Base-by-base conservation (phyloP, 2,888 invertebrate species). In the Frankliniella fusca region DNA sequence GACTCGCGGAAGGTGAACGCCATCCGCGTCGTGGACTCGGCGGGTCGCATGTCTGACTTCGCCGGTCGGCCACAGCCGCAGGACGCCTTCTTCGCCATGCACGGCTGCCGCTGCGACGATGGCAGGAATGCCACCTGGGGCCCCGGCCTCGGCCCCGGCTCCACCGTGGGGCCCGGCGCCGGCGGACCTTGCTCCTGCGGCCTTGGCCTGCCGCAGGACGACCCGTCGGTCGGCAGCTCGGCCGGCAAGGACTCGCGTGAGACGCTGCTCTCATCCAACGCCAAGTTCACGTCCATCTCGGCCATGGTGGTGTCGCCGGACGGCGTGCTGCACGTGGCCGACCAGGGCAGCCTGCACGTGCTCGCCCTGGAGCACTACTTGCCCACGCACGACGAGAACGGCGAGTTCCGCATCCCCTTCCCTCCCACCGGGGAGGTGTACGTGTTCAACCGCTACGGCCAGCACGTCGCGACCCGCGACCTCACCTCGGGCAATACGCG, bases 281-380 rank as follows among this genome's bases (percentile, higher is more conserved):
- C 97, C 0, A 93, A 94, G 87, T 96, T 97, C 89, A 94, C 94
- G 86, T 93, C 94, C 9, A 95, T 95, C 87, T 95, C 95, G 70
- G 95, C 97, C 18, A 91, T 99, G 79, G 94, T 97, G 18, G 97
- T 98, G 70, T 96, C 97, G 50, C 97, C 98, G 61, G 97, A 97
- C 87, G 97, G 98, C n/a, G 94, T 97, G 82, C 91, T 99, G 80
- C 96, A 98, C 89, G 94, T 99, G 81, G 97, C 98, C 70, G 99
- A 99, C 90, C 96, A 97, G 92, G 95, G 95, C 89, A 88, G 90
- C 70, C 89, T 96, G 18, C 95, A 95, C 86, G 95, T 96, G 82
- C 89, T 96, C 83, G 95, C 96, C 0, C 87, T 96, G 85, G 95
- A 95, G 87, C 97, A 96, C 85, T 96, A 96, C 87, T 89, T 96